Percentiles rank a stretch among this genome's conserved stretches.
phyloP scores from a whole-genome alignment of 2,113 vertebrate genomes.

The Perognathus longimembris region DNA sequence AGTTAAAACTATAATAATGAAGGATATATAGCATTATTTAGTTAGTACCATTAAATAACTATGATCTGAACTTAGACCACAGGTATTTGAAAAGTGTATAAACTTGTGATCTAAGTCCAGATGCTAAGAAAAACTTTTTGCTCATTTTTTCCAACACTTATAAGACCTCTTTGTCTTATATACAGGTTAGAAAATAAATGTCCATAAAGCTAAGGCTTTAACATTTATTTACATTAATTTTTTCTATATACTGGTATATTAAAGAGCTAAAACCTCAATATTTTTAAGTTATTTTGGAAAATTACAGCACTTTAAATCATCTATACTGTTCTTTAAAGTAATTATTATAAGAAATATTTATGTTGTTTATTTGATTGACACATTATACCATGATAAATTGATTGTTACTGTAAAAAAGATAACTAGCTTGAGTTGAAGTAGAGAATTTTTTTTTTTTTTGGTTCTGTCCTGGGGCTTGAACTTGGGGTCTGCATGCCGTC shows the following conservation, averaged over 20 bases:
- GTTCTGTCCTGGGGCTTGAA: no score
- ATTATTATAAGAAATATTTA: constrained; percentile 46
- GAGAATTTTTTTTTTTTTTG: not conserved
- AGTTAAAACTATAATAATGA: constrained; percentile 50
- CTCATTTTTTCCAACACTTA: constrained; percentile 39
- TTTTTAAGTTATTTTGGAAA: constrained; percentile 58
- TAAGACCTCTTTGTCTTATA: not conserved
- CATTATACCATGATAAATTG: constrained; percentile 13
- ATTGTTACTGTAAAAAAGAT: constrained; percentile 41
- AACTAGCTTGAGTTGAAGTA: not conserved
- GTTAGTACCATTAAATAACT: constrained; percentile 30
- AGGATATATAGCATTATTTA: constrained; percentile 26
- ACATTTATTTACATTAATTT: constrained; percentile 43
- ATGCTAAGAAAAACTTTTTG: constrained; percentile 43
- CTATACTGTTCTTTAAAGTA: constrained; percentile 22
- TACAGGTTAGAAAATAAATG: constrained; percentile 31
- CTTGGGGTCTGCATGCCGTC: no score
- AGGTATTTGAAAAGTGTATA: no score
- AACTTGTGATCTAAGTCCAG: not conserved
- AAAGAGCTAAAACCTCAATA: constrained; percentile 1
- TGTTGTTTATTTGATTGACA: constrained; percentile 35
- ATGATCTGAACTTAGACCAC: no score
- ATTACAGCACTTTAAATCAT: not conserved
- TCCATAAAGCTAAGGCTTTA: constrained; percentile 49
- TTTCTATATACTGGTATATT: constrained; percentile 16